phyloP scores from a whole-genome alignment of 2,888 invertebrate genomes.

The Nymphalis urticae region DNA sequence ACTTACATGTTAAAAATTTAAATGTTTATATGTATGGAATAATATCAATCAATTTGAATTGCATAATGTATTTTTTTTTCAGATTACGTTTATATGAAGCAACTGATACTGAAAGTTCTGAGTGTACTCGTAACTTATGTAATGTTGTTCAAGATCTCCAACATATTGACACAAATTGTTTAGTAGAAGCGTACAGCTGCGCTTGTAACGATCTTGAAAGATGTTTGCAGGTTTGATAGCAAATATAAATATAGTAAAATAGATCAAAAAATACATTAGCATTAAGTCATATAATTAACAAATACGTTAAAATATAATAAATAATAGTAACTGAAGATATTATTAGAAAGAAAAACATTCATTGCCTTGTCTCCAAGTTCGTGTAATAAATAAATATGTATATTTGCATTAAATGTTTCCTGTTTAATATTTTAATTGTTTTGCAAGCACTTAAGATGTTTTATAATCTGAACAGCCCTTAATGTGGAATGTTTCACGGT shows the following conservation, averaged over 20 bases:
- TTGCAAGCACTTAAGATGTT: slow-evolving; percentile 9
- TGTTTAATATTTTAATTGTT: not conserved
- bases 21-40: too few relatives aligned
- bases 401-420: not conserved
- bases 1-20: too few relatives aligned
- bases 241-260: not conserved
- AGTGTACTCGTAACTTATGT: slow-evolving; percentile 55
- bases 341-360: too few relatives aligned
- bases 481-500: slow-evolving; percentile 16
- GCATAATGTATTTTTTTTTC: slow-evolving; percentile 42
- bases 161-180: slow-evolving; percentile 70
- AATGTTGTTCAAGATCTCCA: slow-evolving; percentile 64
- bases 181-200: slow-evolving; percentile 65
- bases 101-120: slow-evolving; percentile 45
- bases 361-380: too few relatives aligned
- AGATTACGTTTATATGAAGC: slow-evolving; percentile 69
- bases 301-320: too few relatives aligned
- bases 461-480: not conserved
- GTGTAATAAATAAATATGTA: too few relatives aligned
- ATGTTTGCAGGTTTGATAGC: slow-evolving; percentile 63
- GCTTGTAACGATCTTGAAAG: slow-evolving; percentile 58
- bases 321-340: too few relatives aligned
- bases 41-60: too few relatives aligned
- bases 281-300: too few relatives aligned
- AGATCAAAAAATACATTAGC: too few relatives aligned